Evolutionary conservation across 2,888 invertebrate genomes (phyloP), one percentile per base, ranked within the genome.

Genomic region (Drosophila mayaguana): DNA sequence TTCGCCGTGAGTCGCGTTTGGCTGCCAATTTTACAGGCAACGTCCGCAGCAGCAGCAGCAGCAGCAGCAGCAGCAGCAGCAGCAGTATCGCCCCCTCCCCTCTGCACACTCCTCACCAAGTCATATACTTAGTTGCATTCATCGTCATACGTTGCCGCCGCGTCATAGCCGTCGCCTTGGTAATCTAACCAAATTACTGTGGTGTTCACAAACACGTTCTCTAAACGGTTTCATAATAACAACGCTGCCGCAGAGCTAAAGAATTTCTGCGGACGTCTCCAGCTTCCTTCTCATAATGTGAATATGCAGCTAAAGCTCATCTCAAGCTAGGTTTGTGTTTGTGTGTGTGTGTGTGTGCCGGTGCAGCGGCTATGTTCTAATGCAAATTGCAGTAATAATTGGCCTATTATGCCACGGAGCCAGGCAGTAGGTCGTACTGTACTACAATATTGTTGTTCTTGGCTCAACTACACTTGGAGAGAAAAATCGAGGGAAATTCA

Each of bases 211-310:
- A 89, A 86, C 86, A 89, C 86, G 86, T 86, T 86, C 90, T 86
- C 86, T 86, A 86, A 86, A 86, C 84, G 90, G 90, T 89, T 90
- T 91, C 90, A 90, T 91, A 90, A 90, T 90, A 90, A 91, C 90
- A 87, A 83, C 64, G 63, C 66, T 34, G 74, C 75, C 53, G 63
- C 77, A 63, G 80, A 80, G 77, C 75, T 72, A 14, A 79, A 79
- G 79, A 81, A 79, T 78, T 78, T 78, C 45, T 51, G 46, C 57
- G 60, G 51, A 51, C 71, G 64, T 69, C 62, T 72, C 51, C 55
- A 59, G 75, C 86, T 86, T 80, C 83, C 88, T 80, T 76, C 80
- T 76, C 83, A 74, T 76, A 79, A 81, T 81, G 67, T 63, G 64
- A 74, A 60, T 71, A 63, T 65, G 59, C 55, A 68, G 66, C 64